phyloP scores from a whole-genome alignment of 2,113 vertebrate genomes.

The Murina feae region DNA sequence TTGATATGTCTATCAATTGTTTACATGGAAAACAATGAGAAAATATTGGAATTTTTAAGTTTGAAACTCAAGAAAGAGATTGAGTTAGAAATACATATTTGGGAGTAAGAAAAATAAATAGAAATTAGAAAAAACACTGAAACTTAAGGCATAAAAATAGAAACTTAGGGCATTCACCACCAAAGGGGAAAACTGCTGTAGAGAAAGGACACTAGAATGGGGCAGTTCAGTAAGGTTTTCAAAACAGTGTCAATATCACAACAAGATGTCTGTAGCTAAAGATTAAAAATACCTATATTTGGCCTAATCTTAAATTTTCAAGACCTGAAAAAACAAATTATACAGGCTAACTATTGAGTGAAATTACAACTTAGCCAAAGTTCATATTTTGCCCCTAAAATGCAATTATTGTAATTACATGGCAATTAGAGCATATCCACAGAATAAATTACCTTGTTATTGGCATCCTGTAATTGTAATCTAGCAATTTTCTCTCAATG shows the following conservation, averaged over 20 bases:
- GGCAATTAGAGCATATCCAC: slow-evolving; percentile 68
- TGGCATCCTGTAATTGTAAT: slow-evolving; percentile 60
- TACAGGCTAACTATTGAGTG: slow-evolving; percentile 67
- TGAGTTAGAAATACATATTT: background rate
- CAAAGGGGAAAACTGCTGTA: background rate
- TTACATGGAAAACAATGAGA: background rate
- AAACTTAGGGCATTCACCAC: background rate
- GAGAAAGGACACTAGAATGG: background rate
- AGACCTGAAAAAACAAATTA: slow-evolving; percentile 18
- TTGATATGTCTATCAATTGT: background rate
- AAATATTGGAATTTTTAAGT: background rate
- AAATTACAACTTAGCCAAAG: slow-evolving; percentile 62
- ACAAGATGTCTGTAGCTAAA: background rate
- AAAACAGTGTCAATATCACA: background rate
- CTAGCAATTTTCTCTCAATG: slow-evolving; percentile 43
- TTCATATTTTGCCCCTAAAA: slow-evolving; percentile 69
- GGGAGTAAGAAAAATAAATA: background rate
- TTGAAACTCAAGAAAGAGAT: background rate
- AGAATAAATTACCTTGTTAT: slow-evolving; percentile 72
- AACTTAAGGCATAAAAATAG: too few species aligned
- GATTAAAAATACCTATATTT: background rate
- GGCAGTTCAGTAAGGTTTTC: background rate
- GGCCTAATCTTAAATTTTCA: background rate
- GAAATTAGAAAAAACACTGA: background rate
- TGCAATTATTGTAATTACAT: slow-evolving; percentile 75